Evolutionary conservation across 2,113 vertebrate genomes (phyloP), one percentile per base, ranked within the genome.

Genomic region (Cephalopholis sonnerati): DNA sequence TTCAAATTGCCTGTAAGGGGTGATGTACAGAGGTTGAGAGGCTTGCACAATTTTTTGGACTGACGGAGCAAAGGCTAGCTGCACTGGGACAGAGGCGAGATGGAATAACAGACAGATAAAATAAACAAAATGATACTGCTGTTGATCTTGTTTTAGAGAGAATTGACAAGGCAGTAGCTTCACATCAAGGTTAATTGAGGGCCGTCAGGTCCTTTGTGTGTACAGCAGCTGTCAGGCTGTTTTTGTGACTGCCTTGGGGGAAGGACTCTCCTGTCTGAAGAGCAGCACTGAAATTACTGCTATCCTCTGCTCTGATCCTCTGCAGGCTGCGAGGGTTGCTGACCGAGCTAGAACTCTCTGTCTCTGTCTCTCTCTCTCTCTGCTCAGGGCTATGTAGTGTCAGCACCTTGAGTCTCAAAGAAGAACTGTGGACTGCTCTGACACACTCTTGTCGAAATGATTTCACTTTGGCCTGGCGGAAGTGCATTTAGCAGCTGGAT

Each of bases 271-370:
- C 77, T 87, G 74, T 88, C 84, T 81, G 78, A 71, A 87, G 82
- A 93, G 84, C 83, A 88, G 76, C 84, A 82, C 77, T 80, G 77
- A 90, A 92, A 93, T 88, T 76, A 87, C 79, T 86, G 87, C 86
- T 88, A 61, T 91, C 85, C 92, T 86, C 83, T 75, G 63, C 76
- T 81, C 77, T 86, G 91, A 91, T 89, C 77, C 75, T 84, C 75
- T 77, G 68, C 82, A 87, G 80, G 63, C 84, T 79, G 71, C 18
- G 5, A 83, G 82, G 64, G 82, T 39, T 92, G 93, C 94, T 95
- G 94, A 95, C 86, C 84, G 72, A 92, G 92, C 87, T 64, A 91
- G 82, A 93, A 87, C 68, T 64, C 51, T 65, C 25, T 58, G 13
- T 77, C 44, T 64, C 36, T 65, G 17, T 36, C 54, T 71, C 61